Base-by-base conservation (phyloP, 2,888 invertebrate genomes). In the Caenorhabditis becei region DNA sequence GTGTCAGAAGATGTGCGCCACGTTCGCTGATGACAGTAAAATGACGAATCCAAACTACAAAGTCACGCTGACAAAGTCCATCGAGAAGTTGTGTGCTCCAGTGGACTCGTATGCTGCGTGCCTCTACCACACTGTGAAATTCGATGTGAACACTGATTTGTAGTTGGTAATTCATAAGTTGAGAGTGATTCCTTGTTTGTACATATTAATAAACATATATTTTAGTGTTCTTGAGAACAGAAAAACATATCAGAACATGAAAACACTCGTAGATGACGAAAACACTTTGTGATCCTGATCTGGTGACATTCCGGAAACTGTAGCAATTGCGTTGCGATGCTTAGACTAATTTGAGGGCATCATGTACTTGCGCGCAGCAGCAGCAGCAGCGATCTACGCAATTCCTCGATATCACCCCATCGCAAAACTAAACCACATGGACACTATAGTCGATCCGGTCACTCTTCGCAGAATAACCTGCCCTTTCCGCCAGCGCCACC, bases 71-170 rank as follows among this genome's bases (percentile, higher is more conserved):
- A 63, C 82, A 56, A 83, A 80, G 32, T 87, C 88, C 8, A 88
- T 89, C 53, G 84, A 87, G 32, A 80, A 65, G 14, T 35, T 89
- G 66, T 89, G 89, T 62, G 67, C 85, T 8, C 89, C 89, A 20
- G 69, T 80, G 11, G 89, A 89, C 69, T 75, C 75, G 20, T 88
- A 89, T 61, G 87, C 87, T 3, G 89, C 89, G 3, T 89, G 89
- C 61, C 75, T 89, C 23, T 86, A 83, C 61, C 88, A 89, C 74
- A 89, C 89, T 10, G 82, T 88, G 35, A 89, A 89, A 65, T 89
- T 89, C 71, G 88, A 89, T 62, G 84, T 89, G 23, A 82, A 84
- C 58, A 74, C 82, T 5, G 63, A 82, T 61, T n/a, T 65, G 35
- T 56, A 23, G 44, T 74, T 63, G 37, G 44, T 58, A 54, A 37